Evolutionary conservation across 2,797 vertebrate species (phyloP), one percentile per base, ranked within the genome.

Genomic region (Limnodromus scolopaceus): DNA sequence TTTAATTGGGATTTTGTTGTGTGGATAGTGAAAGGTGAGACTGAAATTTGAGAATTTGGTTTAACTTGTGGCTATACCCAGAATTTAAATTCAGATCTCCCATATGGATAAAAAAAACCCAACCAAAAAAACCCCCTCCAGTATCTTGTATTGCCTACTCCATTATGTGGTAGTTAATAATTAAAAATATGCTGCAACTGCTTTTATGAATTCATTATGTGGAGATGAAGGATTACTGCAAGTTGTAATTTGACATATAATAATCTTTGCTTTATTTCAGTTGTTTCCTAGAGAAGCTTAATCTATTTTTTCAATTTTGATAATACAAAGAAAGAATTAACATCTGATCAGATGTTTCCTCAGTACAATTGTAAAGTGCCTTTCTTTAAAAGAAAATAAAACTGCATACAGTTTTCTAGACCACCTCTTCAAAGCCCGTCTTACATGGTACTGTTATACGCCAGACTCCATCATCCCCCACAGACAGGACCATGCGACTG

Each of bases 131-230:
- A 10, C 55, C 16, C 51, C 2, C 24, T 36, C 75, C 24, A 45
- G 25, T 60, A 72, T 69, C 69, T 74, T 60, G 53, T 25, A 90
- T 80, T 87, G 53, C 84, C 68, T 84, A 22, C 36, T 92, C 75
- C 64, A 91, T 92, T 95, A 85, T 75, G 68, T 71, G 49, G 68
- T 94, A 83, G 61, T 95, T 91, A 96, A 96, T 96, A 94, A 96
- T 97, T 96, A 92, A 96, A 94, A 93, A 34, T 75, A 93, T 68
- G 58, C 79, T 83, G 82, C 87, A 86, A 46, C 66, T 82, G 71
- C 82, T 94, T 96, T 89, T 86, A 83, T 83, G 82, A 95, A 89
- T 87, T 71, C 48, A 41, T 89, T 92, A 92, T 60, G 69, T 36
- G 38, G 76, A 87, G 55, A 94, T 92, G 92, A 94, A 89, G 84